These are phyloP conservation scores for Spinus olivaceus DNA, from an alignment of 2,797 vertebrate species.

Conservation along the genomic window DNA sequence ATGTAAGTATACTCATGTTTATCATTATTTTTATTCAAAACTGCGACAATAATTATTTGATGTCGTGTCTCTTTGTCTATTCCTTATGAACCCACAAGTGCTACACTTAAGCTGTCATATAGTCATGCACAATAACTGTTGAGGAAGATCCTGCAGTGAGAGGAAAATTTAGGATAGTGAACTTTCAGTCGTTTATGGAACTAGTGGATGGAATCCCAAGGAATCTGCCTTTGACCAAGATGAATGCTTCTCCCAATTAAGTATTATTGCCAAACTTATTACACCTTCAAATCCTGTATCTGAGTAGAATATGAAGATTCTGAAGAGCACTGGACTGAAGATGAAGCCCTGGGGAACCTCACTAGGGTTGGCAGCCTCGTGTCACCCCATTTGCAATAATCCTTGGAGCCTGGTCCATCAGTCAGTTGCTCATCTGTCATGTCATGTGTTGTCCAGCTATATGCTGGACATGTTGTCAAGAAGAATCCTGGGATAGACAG, in stretches of 20 bases:
- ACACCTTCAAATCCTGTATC: rapidly evolving
- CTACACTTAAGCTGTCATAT: not conserved
- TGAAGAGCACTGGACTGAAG: not conserved
- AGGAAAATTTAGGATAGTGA: not conserved
- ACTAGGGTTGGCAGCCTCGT: not conserved
- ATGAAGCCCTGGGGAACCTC: not conserved
- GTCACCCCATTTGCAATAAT: not conserved
- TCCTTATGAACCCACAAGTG: not conserved
- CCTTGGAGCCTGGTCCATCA: not conserved
- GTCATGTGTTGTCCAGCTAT: not conserved
- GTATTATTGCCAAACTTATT: not conserved
- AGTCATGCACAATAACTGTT: not conserved
- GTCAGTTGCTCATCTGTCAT: not conserved
- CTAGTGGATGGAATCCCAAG: not conserved
- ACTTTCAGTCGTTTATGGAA: not conserved
- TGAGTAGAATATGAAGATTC: not conserved
- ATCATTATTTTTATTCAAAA: not conserved
- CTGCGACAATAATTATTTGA: not conserved
- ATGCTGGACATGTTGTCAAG: not conserved
- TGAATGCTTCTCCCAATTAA: not conserved
- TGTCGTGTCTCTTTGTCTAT: not conserved
- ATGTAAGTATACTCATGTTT: not conserved
- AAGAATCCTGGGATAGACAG: not conserved
- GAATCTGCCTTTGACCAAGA: not conserved
- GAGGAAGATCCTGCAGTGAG: not conserved